These are phyloP conservation scores for Sesia bembeciformis DNA, from an alignment of 2,888 invertebrate species.

Conservation along the genomic window DNA sequence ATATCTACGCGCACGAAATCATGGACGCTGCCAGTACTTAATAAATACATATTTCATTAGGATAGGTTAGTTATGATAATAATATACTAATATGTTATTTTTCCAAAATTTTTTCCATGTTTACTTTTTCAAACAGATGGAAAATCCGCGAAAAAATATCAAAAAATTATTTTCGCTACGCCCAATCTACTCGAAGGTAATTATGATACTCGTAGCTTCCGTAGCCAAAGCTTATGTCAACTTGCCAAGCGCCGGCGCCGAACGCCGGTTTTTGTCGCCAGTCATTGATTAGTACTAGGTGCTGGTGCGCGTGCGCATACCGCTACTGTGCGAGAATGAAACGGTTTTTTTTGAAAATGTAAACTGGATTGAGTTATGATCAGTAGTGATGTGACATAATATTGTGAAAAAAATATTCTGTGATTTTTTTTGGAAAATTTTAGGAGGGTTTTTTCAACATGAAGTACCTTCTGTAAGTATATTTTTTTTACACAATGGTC, in stretches of 20 bases:
- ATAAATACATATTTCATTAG: too few relatives aligned
- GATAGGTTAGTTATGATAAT: too few relatives aligned
- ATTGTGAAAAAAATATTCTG: neutral
- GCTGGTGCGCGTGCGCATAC: conserved; percentile 4
- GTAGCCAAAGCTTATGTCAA: conserved; percentile 5
- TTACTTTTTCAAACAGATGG: too few relatives aligned
- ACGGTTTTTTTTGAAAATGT: neutral
- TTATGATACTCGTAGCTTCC: neutral
- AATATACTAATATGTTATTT: too few relatives aligned
- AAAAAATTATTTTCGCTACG: too few relatives aligned
- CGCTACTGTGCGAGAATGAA: neutral
- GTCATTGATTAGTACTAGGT: conserved; percentile 4
- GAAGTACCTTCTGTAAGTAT: conserved; percentile 24
- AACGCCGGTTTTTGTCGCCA: conserved; percentile 1
- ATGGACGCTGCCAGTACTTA: too few relatives aligned
- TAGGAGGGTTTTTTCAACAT: conserved; percentile 13
- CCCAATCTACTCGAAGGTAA: too few relatives aligned
- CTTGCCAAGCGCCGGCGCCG: conserved; percentile 3
- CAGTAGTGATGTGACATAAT: conserved; percentile 2
- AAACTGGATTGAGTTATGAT: neutral
- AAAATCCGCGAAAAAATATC: too few relatives aligned
- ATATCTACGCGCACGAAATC: too few relatives aligned
- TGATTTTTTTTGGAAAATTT: neutral
- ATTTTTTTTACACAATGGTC: too few relatives aligned
- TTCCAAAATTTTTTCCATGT: too few relatives aligned